Percentiles rank a stretch among this genome's conserved stretches.
These are phyloP conservation scores for Grus americana DNA, from an alignment of 2,113 vertebrate species.

Conservation along the genomic window DNA sequence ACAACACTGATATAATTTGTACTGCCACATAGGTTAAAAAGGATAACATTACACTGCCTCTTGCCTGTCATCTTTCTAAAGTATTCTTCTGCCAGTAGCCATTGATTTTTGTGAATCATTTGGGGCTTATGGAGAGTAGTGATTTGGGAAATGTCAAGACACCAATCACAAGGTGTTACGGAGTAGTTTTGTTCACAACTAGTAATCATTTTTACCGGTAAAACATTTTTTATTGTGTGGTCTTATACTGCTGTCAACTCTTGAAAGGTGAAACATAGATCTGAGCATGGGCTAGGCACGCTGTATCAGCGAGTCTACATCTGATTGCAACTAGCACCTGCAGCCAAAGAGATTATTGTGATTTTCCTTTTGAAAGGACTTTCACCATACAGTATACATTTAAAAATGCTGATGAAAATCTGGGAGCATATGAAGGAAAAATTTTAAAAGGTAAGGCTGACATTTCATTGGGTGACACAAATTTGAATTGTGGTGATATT, in stretches of 20 bases:
- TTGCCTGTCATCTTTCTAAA: conserved; percentile 16
- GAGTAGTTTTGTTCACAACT: conserved; percentile 32
- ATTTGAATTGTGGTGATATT: neutral
- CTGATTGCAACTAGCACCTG: neutral
- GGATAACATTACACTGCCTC: neutral
- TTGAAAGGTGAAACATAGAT: neutral
- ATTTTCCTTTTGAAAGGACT: neutral
- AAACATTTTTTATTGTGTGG: conserved; percentile 34
- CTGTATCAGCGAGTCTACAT: neutral
- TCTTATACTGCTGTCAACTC: neutral
- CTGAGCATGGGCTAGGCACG: neutral
- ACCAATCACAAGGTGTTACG: conserved; percentile 46
- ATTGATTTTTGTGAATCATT: conserved; percentile 63
- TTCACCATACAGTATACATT: neutral
- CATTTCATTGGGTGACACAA: neutral
- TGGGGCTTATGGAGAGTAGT: conserved; percentile 11
- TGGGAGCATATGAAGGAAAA: neutral
- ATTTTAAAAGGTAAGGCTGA: neutral
- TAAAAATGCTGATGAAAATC: neutral
- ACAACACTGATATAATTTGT: neutral
- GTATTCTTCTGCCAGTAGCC: conserved; percentile 15
- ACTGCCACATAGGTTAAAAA: neutral
- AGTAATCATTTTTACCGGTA: conserved; percentile 39
- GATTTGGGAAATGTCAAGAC: conserved; percentile 46
- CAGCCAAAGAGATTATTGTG: neutral